Evolutionary conservation across 2,888 invertebrate species (phyloP).

Genomic region (Celastrina argiolus): DNA sequence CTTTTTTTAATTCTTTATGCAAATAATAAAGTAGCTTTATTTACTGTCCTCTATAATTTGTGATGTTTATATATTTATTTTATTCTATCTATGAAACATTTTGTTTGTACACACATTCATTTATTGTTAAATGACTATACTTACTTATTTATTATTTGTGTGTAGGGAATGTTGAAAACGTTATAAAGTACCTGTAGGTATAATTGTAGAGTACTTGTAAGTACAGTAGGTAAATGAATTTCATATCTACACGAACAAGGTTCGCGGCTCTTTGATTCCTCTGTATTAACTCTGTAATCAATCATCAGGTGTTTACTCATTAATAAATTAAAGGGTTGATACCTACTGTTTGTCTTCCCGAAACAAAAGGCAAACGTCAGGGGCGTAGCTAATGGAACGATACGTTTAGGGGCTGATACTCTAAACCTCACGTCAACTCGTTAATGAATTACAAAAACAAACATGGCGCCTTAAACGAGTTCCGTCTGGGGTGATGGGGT

Average conservation of each 20-base stretch:
- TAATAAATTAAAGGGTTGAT: background rate
- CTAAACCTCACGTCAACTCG: conserved; percentile 9
- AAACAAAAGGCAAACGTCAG: conserved; percentile 9
- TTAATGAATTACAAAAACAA: conserved; percentile 19
- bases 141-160: too few species aligned
- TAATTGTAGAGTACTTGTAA: too few species aligned
- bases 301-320: background rate
- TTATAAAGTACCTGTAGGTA: too few species aligned
- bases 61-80: too few species aligned
- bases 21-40: too few species aligned
- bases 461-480: conserved; percentile 16
- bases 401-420: conserved; percentile 8
- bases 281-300: background rate
- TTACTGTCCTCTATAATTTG: too few species aligned
- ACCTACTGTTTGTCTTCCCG: conserved; percentile 3
- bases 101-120: too few species aligned
- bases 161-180: too few species aligned
- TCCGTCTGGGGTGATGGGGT: conserved; percentile 8
- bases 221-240: too few species aligned
- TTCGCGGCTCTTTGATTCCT: background rate
- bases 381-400: conserved; percentile 10
- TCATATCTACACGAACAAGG: background rate
- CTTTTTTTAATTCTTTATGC: too few species aligned
- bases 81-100: too few species aligned
- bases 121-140: too few species aligned